Conservation (phyloP, 2,888 invertebrate genomes). For the Buathra laborator region DNA sequence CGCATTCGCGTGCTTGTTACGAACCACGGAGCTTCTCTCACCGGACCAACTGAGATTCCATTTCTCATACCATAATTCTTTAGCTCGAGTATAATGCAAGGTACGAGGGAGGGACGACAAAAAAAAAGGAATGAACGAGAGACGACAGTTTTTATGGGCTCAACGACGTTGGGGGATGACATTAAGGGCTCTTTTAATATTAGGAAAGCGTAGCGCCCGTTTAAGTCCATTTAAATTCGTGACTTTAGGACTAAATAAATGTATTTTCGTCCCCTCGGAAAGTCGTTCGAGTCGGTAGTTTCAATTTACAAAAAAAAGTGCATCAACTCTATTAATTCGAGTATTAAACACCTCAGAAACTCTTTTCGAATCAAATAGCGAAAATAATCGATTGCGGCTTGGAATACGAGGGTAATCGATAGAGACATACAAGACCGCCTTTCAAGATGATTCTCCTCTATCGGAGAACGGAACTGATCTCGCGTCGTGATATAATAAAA, state of each 20-base stretch:
- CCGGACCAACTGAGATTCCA: slow-evolving; percentile 35
- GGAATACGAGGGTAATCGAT: neutral
- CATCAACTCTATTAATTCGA: no score
- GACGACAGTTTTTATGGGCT: slow-evolving; percentile 23
- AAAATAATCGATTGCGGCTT: neutral
- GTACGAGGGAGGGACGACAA: neutral
- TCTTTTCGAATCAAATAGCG: neutral
- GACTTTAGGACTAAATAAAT: neutral
- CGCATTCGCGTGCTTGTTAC: slow-evolving; percentile 63
- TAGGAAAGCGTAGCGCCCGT: neutral
- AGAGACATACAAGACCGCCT: neutral
- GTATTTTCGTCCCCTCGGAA: neutral
- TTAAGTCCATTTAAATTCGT: neutral
- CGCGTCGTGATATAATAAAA: neutral
- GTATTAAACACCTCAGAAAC: no score
- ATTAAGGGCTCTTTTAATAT: neutral
- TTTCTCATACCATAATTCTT: slow-evolving; percentile 30
- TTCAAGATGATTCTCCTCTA: neutral
- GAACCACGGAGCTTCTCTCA: slow-evolving; percentile 41
- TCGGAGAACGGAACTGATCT: neutral
- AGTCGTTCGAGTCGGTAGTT: no score
- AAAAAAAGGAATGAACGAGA: slow-evolving; percentile 8
- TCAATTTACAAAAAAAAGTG: no score
- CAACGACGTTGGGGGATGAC: slow-evolving; percentile 9
- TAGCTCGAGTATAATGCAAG: slow-evolving; percentile 31